phyloP scores from a whole-genome alignment of 2,113 vertebrate genomes.

The Rousettus leschenaultii region DNA sequence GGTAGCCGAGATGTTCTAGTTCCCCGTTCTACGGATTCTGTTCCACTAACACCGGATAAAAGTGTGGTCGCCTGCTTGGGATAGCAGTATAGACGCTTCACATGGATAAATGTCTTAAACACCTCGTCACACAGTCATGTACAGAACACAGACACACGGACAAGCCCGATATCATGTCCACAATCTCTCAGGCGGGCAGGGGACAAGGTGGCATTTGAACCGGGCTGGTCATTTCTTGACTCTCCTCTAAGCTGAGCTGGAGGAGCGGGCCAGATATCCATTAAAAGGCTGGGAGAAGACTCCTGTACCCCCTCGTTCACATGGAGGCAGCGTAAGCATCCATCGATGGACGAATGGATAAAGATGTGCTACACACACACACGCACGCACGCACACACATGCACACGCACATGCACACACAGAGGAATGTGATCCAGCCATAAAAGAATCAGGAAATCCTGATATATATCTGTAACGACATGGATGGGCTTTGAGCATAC shows the following conservation, averaged over 20 bases:
- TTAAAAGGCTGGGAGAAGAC: neutral
- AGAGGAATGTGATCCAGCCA: neutral
- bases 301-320: accelerated
- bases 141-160: accelerated
- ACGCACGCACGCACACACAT: too few species aligned
- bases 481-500: neutral
- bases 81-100: accelerated
- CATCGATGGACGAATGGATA: accelerated
- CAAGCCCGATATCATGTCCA: accelerated
- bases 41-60: accelerated
- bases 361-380: too few species aligned
- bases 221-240: neutral
- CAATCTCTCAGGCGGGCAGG: accelerated
- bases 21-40: neutral
- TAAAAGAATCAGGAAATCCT: neutral
- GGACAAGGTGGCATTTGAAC: accelerated
- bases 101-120: accelerated
- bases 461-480: accelerated
- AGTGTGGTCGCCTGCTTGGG: accelerated
- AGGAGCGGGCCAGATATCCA: accelerated
- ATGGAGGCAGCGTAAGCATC: too few species aligned
- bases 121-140: accelerated
- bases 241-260: neutral
- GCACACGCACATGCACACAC: too few species aligned
- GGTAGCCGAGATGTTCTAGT: accelerated